These are phyloP conservation scores for Nesogale talazaci DNA, from an alignment of 2,113 vertebrate genomes.

Conservation along the genomic window DNA sequence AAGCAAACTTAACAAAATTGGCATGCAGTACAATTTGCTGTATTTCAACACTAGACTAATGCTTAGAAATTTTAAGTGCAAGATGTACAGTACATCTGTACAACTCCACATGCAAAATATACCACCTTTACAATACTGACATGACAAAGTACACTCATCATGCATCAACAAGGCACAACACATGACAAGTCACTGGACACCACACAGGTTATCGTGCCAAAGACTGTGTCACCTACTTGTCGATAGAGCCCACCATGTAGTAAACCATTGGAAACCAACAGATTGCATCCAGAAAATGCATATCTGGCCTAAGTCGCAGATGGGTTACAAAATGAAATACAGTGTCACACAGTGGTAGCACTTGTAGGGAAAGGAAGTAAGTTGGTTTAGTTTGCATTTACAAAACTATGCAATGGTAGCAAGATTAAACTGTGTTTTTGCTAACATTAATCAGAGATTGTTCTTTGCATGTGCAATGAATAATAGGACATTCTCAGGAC, in stretches of 20 bases:
- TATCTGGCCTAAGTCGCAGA: slow-evolving; percentile 94
- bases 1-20: not conserved
- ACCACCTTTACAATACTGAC: slow-evolving; percentile 51
- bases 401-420: slow-evolving; percentile 52
- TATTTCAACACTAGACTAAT: not conserved
- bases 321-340: slow-evolving; percentile 89
- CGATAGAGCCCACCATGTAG: slow-evolving; percentile 98
- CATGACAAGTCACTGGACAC: slow-evolving; percentile 82
- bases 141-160: slow-evolving; percentile 72
- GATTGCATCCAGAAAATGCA: slow-evolving; percentile 99
- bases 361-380: slow-evolving; percentile 76
- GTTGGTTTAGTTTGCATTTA: slow-evolving; percentile 67
- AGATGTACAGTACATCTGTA: slow-evolving; percentile 38
- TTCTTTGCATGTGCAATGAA: slow-evolving; percentile 52
- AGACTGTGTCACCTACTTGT: slow-evolving; percentile 94
- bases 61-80: slow-evolving; percentile 48
- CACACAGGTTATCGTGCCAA: slow-evolving; percentile 81
- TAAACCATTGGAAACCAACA: slow-evolving; percentile 99
- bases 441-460: not conserved
- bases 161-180: slow-evolving; percentile 81
- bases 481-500: slow-evolving; percentile 17
- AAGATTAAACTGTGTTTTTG: not conserved
- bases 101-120: slow-evolving; percentile 79
- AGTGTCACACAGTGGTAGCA: slow-evolving; percentile 84
- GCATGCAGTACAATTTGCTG: slow-evolving; percentile 59